Conservation (phyloP, 2,888 invertebrate species). For the Melolontha melolontha region DNA sequence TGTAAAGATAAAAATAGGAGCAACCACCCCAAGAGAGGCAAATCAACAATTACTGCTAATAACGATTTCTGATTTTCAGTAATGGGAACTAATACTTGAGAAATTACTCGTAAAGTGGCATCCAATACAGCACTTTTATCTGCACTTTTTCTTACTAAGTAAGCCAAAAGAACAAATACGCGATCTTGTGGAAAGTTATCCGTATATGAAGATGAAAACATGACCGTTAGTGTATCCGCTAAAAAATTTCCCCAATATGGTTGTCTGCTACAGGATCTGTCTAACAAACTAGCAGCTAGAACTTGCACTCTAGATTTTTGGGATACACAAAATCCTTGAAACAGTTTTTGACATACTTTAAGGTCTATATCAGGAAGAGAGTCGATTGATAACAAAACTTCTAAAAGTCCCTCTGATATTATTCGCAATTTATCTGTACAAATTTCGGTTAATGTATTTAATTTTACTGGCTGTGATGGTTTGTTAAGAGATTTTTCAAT, state of each 20-base stretch:
- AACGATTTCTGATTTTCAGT: constrained; percentile 62
- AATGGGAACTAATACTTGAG: constrained; percentile 69
- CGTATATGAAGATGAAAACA: constrained; percentile 84
- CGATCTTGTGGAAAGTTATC: constrained; percentile 88
- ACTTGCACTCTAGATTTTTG: constrained; percentile 85
- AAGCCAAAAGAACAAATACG: constrained; percentile 87
- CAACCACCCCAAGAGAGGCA: constrained; percentile 80
- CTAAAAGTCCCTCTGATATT: constrained; percentile 84
- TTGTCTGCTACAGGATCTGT: constrained; percentile 77
- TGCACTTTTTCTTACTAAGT: constrained; percentile 84
- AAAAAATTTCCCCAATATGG: constrained; percentile 93
- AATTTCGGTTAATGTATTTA: constrained; percentile 66
- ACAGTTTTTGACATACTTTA: constrained; percentile 73
- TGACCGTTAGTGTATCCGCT: constrained; percentile 82
- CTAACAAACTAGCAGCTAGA: constrained; percentile 81
- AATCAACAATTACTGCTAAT: constrained; percentile 72
- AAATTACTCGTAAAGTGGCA: constrained; percentile 72
- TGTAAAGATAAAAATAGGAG: constrained; percentile 81
- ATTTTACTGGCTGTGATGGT: constrained; percentile 43
- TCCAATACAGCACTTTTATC: constrained; percentile 75
- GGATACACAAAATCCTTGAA: constrained; percentile 80
- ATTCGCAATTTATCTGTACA: constrained; percentile 87
- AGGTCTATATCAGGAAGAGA: constrained; percentile 58
- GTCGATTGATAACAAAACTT: constrained; percentile 74
- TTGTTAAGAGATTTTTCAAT: constrained; percentile 69